Evolutionary conservation across 1,140 invertebrate species (phyloP).

Genomic region (Chelonus insularis): DNA sequence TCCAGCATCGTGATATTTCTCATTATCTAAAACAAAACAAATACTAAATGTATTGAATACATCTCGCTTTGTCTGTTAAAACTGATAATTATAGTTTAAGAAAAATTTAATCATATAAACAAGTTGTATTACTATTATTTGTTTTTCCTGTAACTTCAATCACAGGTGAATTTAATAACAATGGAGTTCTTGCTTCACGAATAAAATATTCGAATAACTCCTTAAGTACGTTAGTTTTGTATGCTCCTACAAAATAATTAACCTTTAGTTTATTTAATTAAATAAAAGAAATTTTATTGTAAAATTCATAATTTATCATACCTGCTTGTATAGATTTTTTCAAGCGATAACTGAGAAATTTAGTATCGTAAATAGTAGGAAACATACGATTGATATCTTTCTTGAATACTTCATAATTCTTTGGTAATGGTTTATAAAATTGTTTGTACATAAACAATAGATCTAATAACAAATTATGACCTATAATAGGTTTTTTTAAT

Average conservation of each 20-base stretch:
- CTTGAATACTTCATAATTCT: constrained; percentile 65
- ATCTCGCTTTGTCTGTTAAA: too few species aligned
- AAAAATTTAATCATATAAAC: too few species aligned
- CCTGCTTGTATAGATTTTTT: constrained; percentile 52
- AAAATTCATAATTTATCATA: too few species aligned
- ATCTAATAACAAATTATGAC: constrained; percentile 76
- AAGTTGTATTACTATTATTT: too few species aligned
- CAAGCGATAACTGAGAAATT: constrained; percentile 67
- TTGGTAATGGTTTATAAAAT: constrained; percentile 71
- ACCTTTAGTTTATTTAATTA: too few species aligned
- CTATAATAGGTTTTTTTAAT: constrained; percentile 71
- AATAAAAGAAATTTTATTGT: too few species aligned
- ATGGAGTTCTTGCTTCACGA: too few species aligned
- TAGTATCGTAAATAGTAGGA: constrained; percentile 74
- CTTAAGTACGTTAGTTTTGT: too few species aligned
- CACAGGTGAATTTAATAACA: too few species aligned
- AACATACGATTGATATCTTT: constrained; percentile 66
- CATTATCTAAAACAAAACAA: constrained; percentile 40
- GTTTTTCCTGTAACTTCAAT: too few species aligned
- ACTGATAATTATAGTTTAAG: too few species aligned
- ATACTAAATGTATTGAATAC: background rate
- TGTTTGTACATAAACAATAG: constrained; percentile 72
- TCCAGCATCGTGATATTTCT: constrained; percentile 71
- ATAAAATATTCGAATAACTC: too few species aligned
- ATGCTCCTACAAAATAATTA: background rate